Evolutionary conservation across 2,113 vertebrate genomes (phyloP), one percentile per base, ranked within the genome.

Genomic region (Clarias macrocephalus): DNA sequence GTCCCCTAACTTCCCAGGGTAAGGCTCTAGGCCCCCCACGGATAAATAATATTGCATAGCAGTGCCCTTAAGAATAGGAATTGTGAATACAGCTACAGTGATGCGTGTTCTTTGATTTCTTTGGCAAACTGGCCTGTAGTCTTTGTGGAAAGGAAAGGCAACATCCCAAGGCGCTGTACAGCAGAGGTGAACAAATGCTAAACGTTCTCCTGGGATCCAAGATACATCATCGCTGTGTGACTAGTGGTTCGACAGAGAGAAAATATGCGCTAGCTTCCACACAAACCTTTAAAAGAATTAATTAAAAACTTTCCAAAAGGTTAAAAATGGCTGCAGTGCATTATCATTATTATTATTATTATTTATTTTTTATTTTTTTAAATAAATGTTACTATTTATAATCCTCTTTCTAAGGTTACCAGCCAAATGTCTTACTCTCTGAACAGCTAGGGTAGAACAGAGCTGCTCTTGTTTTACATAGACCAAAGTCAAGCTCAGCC

Each of bases 381-480:
- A 28, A 76, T 15, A 54, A 76, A 76, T 76, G 12, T 16, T 54
- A 76, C 48, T 54, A n/a, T 52, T 79, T 28, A 79, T 28, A 56
- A 30, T 6, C 18, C 0, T 57, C 48, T 57, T 28, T 79, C 75
- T 79, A 56, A 79, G 56, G 23, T 77, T n/a, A 54, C 48, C 7
- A 79, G n/a, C 2, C 52, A 56, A 56, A 56, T 57, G 12, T 28
- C 75, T 79, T 52, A 79, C 28, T 56, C 1, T 28, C 12, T 18
- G 13, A 77, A 28, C 25, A 56, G 75, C 73, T 56, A 18, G 6
- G 28, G n/a, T 56, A n/a, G 75, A 88, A 91, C 93, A 90, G 89
- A 91, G 92, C 91, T 88, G 88, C 91, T 91, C 80, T 93, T 93
- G 93, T 92, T 93, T 91, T 91, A 91, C 89, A 92, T 90, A 92